These are phyloP conservation scores for Marmota flaviventris DNA, from an alignment of 2,113 vertebrate genomes.

Conservation along the genomic window DNA sequence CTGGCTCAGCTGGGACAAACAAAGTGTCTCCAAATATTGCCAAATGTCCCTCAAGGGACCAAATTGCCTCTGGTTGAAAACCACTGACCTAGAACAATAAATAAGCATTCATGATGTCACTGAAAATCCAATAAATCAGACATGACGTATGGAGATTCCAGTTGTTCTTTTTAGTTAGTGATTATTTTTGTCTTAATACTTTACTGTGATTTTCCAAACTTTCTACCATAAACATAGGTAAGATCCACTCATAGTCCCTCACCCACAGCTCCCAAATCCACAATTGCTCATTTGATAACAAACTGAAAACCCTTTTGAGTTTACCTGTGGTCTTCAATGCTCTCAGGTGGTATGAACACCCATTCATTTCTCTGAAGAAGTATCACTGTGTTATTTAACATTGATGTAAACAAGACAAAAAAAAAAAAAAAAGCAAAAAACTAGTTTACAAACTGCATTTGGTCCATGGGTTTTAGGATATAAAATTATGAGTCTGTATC, in stretches of 20 bases:
- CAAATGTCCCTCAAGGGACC: neutral
- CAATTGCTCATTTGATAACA: neutral
- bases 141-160: neutral
- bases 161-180: neutral
- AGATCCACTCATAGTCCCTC: neutral
- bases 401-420: neutral
- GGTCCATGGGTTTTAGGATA: too few relatives aligned
- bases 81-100: neutral
- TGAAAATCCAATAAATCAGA: neutral
- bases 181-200: constrained; percentile 1
- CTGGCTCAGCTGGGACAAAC: neutral
- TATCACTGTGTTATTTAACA: neutral
- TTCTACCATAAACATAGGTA: neutral
- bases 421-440: neutral
- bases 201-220: neutral
- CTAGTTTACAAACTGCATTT: neutral
- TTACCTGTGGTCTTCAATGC: neutral
- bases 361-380: neutral
- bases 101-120: neutral
- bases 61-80: neutral
- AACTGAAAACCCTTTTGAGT: neutral
- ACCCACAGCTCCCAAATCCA: neutral
- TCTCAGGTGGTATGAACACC: neutral
- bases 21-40: neutral
- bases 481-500: neutral